Evolutionary conservation across 2,113 vertebrate species (phyloP), one percentile per base, ranked within the genome.

Genomic region (Semnornis frantzii): DNA sequence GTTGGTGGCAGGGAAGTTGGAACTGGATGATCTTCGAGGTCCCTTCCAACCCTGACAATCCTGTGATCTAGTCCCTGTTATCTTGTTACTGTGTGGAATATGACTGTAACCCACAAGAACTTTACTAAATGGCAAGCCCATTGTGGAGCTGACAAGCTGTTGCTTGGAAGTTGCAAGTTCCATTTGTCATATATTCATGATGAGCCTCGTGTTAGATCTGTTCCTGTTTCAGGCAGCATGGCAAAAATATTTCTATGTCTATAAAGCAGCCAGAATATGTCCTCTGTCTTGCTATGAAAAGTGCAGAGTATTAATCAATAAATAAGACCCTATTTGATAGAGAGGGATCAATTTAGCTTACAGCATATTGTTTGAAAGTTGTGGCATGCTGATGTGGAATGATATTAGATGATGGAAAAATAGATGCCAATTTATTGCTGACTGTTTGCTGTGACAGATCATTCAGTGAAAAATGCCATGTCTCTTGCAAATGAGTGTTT

Each of bases 361-460:
- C 14, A 19, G 81, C 33, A 12, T 16, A 34, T 63, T 86, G 34
- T 77, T 70, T 73, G 74, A 19, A 77, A 87, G 64, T 59, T 85
- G n/a, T 85, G 93, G 74, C 66, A 46, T 46, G 59, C 58, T 85
- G 62, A n/a, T 91, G 44, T 31, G 58, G 85, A 88, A 83, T 54
- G 4, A 69, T 68, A 74, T 62, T 71, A 83, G 58, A 72, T 91
- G 13, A 28, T 57, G 88, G 70, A 75, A 65, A 89, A 94, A 87
- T 10, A 85, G 87, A 87, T 92, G 65, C 68, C 52, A 78, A 3
- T 86, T 89, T 90, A 62, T 77, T 78, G 79, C 91, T 91, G 39
- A 34, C 62, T 88, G 89, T 85, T 92, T 85, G 73, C 21, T 58
- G 1, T 78, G 93, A 92, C 89, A 92, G 39, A 87, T 92, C 65